Percentiles rank a stretch among this genome's conserved stretches.
These are phyloP conservation scores for Saguinus midas DNA, from an alignment of 2,113 vertebrate species.

Conservation along the genomic window DNA sequence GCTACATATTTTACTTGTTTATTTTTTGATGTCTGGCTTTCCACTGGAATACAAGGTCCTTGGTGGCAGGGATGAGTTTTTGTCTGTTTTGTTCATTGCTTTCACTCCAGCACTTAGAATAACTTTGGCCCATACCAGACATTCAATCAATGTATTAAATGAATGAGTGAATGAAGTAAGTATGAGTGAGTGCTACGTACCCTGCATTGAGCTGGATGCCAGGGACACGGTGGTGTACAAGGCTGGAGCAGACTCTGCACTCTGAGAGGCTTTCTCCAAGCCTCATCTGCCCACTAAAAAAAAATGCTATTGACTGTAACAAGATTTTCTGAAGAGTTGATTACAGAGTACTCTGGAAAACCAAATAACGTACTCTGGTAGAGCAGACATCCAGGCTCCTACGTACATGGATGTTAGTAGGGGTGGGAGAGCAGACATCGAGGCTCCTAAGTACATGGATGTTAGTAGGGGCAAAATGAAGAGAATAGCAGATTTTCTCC, in stretches of 20 bases:
- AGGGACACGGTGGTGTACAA: too few relatives aligned
- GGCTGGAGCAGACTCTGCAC: background rate
- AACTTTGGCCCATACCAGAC: background rate
- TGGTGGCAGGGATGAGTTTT: background rate
- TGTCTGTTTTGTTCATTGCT: background rate
- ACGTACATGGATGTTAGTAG: background rate
- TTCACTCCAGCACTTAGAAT: background rate
- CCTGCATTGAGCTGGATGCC: background rate
- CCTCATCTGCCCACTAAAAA: background rate
- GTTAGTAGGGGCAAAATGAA: background rate
- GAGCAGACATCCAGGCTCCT: background rate
- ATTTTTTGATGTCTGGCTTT: background rate
- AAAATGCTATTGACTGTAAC: background rate
- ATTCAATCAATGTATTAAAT: background rate
- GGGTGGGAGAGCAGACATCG: background rate
- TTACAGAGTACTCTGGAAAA: background rate
- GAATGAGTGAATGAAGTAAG: background rate
- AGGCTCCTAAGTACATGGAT: background rate
- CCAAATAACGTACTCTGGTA: background rate
- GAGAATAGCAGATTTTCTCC: background rate
- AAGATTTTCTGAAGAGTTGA: background rate
- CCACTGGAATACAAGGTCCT: background rate
- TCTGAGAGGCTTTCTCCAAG: background rate
- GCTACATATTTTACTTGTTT: conserved; percentile 20
- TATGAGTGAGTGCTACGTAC: background rate